Base-by-base conservation (phyloP, 2,797 vertebrate genomes). In the Sebastes oblongus region DNA sequence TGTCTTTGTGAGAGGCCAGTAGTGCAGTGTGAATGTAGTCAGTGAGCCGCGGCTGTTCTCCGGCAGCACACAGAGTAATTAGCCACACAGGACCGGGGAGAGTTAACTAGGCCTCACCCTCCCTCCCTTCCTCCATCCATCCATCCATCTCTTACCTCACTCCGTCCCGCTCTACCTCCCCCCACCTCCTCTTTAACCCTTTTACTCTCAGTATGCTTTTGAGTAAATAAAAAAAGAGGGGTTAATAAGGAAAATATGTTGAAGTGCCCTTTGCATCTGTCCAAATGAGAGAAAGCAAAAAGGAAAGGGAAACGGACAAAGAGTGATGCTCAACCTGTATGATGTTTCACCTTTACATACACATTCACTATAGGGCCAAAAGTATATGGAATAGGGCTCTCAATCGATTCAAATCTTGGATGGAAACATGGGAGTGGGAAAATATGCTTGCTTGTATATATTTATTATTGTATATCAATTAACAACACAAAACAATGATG, bases 21-120 rank as follows among this genome's bases (percentile, higher is more conserved):
- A 93, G 91, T 94, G 91, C 92, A 91, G 82, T 85, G 84, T 93
- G 92, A 93, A 92, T 86, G 89, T 88, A 89, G 80, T 82, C 92
- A 89, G 83, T 81, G 83, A 93, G 89, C 89, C 77, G 46, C 73
- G 86, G 90, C 87, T 83, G 92, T 89, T 93, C 92, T 93, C 85
- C 73, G 82, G 89, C 92, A 94, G 94, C 92, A 92, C 91, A 87
- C 80, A 82, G 79, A 91, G 93, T 96, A 96, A 96, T 96, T 96
- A 96, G 93, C 93, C 95, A 94, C 94, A 94, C 89, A 94, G 95
- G 95, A 94, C 93, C 66, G 75, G 85, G 86, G 91, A 89, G 92
- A 94, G 93, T 95, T 95, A 95, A 95, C 92, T 91, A 94, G 93
- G 86, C 89, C 92, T 92, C 83, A 55, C 71, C 86, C 77, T 85